Evolutionary conservation across 2,113 vertebrate species (phyloP), one percentile per base, ranked within the genome.

Genomic region (Gavialis gangeticus): DNA sequence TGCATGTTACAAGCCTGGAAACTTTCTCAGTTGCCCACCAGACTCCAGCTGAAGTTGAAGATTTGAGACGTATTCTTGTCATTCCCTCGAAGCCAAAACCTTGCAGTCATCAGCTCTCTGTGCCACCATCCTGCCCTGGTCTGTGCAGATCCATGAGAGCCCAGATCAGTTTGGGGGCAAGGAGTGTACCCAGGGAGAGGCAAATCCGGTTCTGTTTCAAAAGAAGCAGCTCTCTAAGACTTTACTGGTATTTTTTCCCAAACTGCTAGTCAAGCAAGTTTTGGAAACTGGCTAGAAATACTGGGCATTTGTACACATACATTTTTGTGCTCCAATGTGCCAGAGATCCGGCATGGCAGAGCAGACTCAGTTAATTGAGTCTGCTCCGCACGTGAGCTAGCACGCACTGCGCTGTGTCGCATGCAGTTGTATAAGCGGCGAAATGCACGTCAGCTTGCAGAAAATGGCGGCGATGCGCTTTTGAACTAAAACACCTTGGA

Each of bases 111-210:
- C 19, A 79, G 19, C 84, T 64, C 55, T 2, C 9, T 14, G 2
- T 18, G 9, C 5, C 6, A 66, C 14, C 11, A 22, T 3, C 6
- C 60, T 1, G 0, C 5, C 54, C 59, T 77, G 54, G 19, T 30
- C 25, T 9, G 16, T 64, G 22, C 37, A 67, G 58, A 15, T 59
- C n/a, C n/a, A 12, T 79, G n/a, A 30, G 12, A 58, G n/a, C 34
- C 22, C 19, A 59, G 58, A 34, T 60, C 76, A 16, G n/a, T n/a
- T 34, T 57, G 57, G 12, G 54, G 57, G 60, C 63, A 14, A 78
- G 22, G 60, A 71, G 67, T 71, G 18, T 71, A 12, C 30, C 9
- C 34, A 4, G 30, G 11, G 37, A 34, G 21, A 73, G 60, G 63
- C 37, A 81, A 17, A 19, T 66, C 6, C 22, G 34, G 3, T 85